Percentiles rank a stretch among this genome's conserved stretches.
Conservation (phyloP, 1,140 invertebrate genomes). For the Metaphire vulgaris region DNA sequence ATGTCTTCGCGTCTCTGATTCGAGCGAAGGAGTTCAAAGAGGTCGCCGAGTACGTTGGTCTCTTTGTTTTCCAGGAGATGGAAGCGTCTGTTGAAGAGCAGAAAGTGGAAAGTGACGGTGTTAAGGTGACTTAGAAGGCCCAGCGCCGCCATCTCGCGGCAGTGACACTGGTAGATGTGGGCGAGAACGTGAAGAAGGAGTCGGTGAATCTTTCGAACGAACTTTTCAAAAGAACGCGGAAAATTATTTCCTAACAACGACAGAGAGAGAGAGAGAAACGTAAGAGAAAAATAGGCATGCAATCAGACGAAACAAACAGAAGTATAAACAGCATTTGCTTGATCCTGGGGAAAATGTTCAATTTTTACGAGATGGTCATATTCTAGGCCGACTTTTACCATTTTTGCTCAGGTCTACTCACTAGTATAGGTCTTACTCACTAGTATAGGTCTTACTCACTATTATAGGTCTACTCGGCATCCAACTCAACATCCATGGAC, state of each 20-base stretch:
- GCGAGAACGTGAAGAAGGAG: constrained; percentile 95
- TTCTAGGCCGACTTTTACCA: too few relatives aligned
- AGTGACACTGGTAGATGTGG: constrained; percentile 96
- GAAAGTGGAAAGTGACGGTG: constrained; percentile 92
- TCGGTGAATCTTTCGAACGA: constrained; percentile 90
- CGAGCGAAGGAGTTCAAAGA: neutral
- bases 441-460: too few relatives aligned
- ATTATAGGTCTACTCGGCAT: too few relatives aligned
- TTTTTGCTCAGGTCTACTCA: too few relatives aligned
- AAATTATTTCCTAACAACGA: constrained; percentile 76
- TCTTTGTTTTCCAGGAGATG: constrained; percentile 85
- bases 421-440: too few relatives aligned
- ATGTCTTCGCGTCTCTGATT: neutral
- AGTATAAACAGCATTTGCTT: too few relatives aligned
- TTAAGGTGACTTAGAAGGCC: constrained; percentile 71
- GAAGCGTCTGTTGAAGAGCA: constrained; percentile 74
- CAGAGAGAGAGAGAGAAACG: neutral
- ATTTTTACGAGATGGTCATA: too few relatives aligned
- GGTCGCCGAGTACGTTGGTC: constrained; percentile 70
- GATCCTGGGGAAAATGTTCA: too few relatives aligned
- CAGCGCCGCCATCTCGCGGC: constrained; percentile 84
- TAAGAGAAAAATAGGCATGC: neutral
- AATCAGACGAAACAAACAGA: too few relatives aligned
- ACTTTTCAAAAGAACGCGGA: constrained; percentile 84
- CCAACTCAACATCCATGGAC: too few relatives aligned